Percentiles rank a stretch among this genome's conserved stretches.
Evolutionary conservation across 2,113 vertebrate genomes (phyloP).

Genomic region (Notechis scutatus): DNA sequence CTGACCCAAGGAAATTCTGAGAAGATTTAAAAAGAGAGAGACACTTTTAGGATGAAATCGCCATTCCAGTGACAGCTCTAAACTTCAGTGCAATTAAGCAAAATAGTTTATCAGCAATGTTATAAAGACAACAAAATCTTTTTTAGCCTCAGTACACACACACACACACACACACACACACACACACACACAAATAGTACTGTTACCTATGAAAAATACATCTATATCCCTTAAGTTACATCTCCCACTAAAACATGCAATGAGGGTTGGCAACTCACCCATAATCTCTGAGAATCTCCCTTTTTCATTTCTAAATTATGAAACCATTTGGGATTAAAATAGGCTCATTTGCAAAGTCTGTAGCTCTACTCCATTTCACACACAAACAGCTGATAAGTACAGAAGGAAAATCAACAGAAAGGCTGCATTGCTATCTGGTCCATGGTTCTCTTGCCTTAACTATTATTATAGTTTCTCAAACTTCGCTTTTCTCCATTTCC

Average conservation of each 20-base stretch:
- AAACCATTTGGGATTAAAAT: slow-evolving; percentile 19
- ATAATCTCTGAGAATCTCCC: background rate
- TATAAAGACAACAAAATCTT: slow-evolving; percentile 25
- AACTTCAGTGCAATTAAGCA: background rate
- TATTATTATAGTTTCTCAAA: slow-evolving; percentile 31
- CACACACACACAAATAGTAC: slow-evolving; percentile 16
- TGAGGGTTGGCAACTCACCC: slow-evolving; percentile 17
- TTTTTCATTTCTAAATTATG: slow-evolving; percentile 24
- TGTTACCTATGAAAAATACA: background rate
- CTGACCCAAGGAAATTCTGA: slow-evolving; percentile 28
- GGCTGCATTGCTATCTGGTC: background rate
- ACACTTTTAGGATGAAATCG: slow-evolving; percentile 48
- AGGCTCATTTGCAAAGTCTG: slow-evolving; percentile 29
- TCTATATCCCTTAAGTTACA: slow-evolving; percentile 43
- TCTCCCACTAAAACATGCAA: background rate
- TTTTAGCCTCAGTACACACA: slow-evolving; percentile 25
- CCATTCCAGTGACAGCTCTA: slow-evolving; percentile 36
- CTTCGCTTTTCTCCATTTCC: slow-evolving; percentile 14
- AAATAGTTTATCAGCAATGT: slow-evolving; percentile 45
- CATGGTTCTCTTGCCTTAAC: background rate
- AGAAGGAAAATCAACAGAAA: slow-evolving; percentile 17
- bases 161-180: background rate
- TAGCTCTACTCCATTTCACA: background rate
- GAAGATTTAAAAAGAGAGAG: slow-evolving; percentile 15
- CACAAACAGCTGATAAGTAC: slow-evolving; percentile 4